Base-by-base conservation (phyloP, 1,140 invertebrate genomes). In the Hestina assimilis region DNA sequence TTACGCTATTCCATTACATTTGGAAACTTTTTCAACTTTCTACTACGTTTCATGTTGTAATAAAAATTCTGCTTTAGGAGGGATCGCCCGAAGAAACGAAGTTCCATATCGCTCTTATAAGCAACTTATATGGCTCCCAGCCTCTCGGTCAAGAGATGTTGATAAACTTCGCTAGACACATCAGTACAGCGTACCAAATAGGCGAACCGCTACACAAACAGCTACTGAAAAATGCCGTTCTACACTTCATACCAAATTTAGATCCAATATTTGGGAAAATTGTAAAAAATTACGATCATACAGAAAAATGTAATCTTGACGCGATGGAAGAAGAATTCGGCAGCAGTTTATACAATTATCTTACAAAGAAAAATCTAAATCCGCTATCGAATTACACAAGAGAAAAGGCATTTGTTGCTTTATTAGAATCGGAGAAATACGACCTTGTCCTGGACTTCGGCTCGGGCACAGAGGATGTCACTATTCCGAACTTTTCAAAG, bases 81-180 rank as follows among this genome's bases (percentile, higher is more conserved):
- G 93, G 93, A 0, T 86, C 90, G 1, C 92, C 94, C 1, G 94
- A 95, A 62, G 95, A 96, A 80, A 90, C 89, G 1, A 96, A 96
- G 89, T 93, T 94, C 64, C 94, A 96, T 66, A 90, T 98, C 11
- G 92, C 93, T 3, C 77, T 98, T 14, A 87, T 98, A 8, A 96
- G 96, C 23, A 96, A 95, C 17, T 73, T 98, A 20, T 96, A 95
- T 76, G 94, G 93, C 4, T 93, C 95, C 5, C 94, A 97, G 69
- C 94, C 96, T 1, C 82, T 95, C 9, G 96, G 96, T 0, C 91
- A 95, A 54, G 97, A 98, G 84, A 90, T 98, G 21, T 79, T 95
- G 0, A 72, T 97, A 0, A 93, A 96, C 77, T 90, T 98, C 38
- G 93, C 94, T 0, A 91, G 95, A 0, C 96, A 98, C 89, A 87